phyloP scores from a whole-genome alignment of 2,888 invertebrate genomes.

The Monopis laevigella region DNA sequence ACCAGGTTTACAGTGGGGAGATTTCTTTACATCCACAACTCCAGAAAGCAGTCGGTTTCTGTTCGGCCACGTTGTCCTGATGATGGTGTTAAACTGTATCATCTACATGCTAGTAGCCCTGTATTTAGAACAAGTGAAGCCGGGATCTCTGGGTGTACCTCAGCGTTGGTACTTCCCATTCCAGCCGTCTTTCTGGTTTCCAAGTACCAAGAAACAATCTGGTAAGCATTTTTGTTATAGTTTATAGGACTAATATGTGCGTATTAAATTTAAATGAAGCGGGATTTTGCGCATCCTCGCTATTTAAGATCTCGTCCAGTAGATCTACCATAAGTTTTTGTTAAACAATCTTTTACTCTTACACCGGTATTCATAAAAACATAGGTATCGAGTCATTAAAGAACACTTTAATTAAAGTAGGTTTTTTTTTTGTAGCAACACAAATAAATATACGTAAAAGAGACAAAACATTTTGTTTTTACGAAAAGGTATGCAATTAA shows the following conservation, averaged over 20 bases:
- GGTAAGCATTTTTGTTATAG: not conserved
- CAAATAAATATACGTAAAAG: too few species aligned
- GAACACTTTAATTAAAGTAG: too few species aligned
- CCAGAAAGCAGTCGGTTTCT: constrained; percentile 72
- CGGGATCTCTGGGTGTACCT: constrained; percentile 87
- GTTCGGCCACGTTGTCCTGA: constrained; percentile 75
- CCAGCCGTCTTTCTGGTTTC: constrained; percentile 65
- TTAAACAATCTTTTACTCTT: too few species aligned
- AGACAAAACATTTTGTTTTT: too few species aligned
- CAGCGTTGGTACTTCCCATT: constrained; percentile 85
- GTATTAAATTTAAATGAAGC: not conserved
- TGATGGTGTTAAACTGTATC: constrained; percentile 75
- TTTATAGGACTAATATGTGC: not conserved
- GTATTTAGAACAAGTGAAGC: constrained; percentile 87
- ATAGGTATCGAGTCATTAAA: too few species aligned
- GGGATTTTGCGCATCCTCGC: not conserved
- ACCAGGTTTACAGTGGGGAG: constrained; percentile 72
- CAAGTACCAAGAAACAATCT: constrained; percentile 18
- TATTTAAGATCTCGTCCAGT: too few species aligned
- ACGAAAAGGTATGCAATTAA: too few species aligned
- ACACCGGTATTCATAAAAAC: too few species aligned
- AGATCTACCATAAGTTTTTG: too few species aligned
- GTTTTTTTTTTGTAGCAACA: too few species aligned
- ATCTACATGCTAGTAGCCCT: constrained; percentile 80
- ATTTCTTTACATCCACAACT: constrained; percentile 69